phyloP scores from a whole-genome alignment of 1,140 invertebrate genomes.

The Mamestra configurata region DNA sequence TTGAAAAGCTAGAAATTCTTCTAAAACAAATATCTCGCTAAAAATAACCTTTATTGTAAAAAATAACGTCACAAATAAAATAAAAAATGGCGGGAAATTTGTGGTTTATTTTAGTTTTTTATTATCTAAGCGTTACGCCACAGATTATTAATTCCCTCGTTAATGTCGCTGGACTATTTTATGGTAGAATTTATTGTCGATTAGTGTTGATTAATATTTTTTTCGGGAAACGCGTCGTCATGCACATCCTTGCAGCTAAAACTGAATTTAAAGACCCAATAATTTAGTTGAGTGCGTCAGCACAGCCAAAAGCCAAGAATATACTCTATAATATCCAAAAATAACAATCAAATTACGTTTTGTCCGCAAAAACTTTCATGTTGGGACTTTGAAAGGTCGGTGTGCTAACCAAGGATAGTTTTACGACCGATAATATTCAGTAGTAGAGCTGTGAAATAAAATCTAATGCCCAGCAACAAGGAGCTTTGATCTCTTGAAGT shows the following conservation, averaged over 20 bases:
- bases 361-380: neutral
- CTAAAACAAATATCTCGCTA: too few relatives aligned
- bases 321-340: conserved; percentile 18
- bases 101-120: conserved; percentile 13
- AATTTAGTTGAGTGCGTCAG: conserved; percentile 10
- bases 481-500: too few relatives aligned
- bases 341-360: conserved; percentile 26
- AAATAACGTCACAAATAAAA: neutral
- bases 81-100: conserved; percentile 21
- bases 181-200: neutral
- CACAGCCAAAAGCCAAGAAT: conserved; percentile 17
- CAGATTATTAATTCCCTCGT: conserved; percentile 38
- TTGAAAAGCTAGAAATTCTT: too few relatives aligned
- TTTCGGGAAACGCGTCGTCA: neutral
- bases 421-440: too few relatives aligned
- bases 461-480: too few relatives aligned
- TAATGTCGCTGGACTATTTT: conserved; percentile 15
- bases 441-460: too few relatives aligned
- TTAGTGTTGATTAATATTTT: conserved; percentile 18
- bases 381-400: neutral
- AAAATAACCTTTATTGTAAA: neutral
- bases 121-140: conserved; percentile 14
- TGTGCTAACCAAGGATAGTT: too few relatives aligned
- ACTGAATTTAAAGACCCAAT: neutral
- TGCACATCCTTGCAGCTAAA: neutral